Evolutionary conservation across 2,888 invertebrate species (phyloP), one percentile per base, ranked within the genome.

Genomic region (Iphiclides podalirius): DNA sequence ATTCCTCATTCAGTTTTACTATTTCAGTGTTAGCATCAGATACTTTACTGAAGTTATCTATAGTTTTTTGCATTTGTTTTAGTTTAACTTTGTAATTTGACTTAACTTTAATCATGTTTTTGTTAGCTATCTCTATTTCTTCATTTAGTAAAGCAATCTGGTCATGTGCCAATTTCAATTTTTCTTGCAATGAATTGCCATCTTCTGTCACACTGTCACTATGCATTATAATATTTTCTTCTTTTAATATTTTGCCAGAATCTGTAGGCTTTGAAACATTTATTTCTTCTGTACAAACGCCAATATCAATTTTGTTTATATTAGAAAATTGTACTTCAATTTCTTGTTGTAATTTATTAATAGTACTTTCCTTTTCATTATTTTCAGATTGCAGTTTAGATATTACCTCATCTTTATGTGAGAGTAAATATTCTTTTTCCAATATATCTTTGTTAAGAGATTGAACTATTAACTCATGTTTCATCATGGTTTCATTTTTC

Each of bases 11-110:
- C 40, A 95, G 76, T 60, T 90, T 90, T 0, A 93, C 90, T 50
- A 94, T 87, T 72, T 94, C 92, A 31, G 91, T 91, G 74, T 94
- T 92, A 9, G 90, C 74, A 69, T 94, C 94, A 31, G 92, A 92
- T 33, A 92, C 87, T 85, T 93, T 90, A 62, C 91, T 91, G 46
- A 92, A 90, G 61, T 90, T 89, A 55, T 93, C 92, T 26, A 93
- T 89, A 64, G 94, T 94, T 66, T 94, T 95, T 64, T 94, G 94
- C 66, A 95, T 80, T 68, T 93, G 93, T 71, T 94, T 95, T 37
- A 93, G 73, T 82, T 94, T 95, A 48, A 90, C 79, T 72, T 93
- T 94, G 64, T 93, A 91, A 58, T 91, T 91, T 1, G 93, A 93
- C 72, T 94, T 94, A 6, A 93, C 89, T 80, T 94, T 94, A 40